Conservation (phyloP, 2,888 invertebrate genomes). For the Troides helena region DNA sequence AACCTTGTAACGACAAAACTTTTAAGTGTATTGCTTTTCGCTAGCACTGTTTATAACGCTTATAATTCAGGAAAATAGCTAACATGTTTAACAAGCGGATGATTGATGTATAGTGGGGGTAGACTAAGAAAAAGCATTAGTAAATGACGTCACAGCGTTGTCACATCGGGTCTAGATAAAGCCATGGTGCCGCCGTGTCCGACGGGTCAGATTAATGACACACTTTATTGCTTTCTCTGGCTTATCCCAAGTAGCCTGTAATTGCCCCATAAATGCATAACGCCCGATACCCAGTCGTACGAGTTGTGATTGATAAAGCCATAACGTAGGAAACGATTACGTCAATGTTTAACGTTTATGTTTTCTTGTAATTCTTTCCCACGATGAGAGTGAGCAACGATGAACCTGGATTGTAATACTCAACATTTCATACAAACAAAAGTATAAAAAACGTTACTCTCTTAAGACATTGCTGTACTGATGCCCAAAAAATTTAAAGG, state of each 20-base stretch:
- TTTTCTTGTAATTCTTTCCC: not conserved
- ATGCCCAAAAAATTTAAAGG: too few relatives aligned
- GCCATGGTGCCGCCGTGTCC: conserved; percentile 31
- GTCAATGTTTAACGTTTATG: not conserved
- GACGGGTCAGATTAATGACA: conserved; percentile 37
- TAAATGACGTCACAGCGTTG: conserved; percentile 30
- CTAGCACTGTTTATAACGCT: not conserved
- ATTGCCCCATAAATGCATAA: conserved; percentile 30
- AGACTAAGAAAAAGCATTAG: conserved; percentile 12
- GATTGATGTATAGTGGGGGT: not conserved
- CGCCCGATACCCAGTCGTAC: conserved; percentile 20
- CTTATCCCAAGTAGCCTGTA: conserved; percentile 28
- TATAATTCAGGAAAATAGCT: not conserved
- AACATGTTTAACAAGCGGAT: not conserved
- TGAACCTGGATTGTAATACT: too few relatives aligned
- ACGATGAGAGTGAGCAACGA: not conserved
- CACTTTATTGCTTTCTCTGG: conserved; percentile 37
- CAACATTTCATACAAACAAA: too few relatives aligned
- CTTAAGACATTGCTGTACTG: too few relatives aligned
- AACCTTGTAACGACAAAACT: not conserved
- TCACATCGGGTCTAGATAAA: conserved; percentile 25
- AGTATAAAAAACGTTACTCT: too few relatives aligned
- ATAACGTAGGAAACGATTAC: conserved; percentile 13
- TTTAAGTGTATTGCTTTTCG: not conserved
- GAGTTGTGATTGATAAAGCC: conserved; percentile 24